A percentile compares a stretch with the other conserved stretches of the same genome.
phyloP scores from a whole-genome alignment of 2,888 invertebrate genomes.

The Emmelina monodactyla region DNA sequence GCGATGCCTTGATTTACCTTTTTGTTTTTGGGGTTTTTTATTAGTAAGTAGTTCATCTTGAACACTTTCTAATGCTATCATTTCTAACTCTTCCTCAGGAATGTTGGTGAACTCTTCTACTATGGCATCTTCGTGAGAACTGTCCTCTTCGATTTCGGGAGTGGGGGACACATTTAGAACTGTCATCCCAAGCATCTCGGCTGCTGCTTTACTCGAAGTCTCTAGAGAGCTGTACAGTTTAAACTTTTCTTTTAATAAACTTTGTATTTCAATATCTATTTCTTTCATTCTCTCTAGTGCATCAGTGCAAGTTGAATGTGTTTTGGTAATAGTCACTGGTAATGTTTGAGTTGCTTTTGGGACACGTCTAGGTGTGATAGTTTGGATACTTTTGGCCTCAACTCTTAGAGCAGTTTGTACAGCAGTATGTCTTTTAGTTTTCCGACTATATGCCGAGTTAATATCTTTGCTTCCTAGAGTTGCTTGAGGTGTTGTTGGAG shows the following conservation, averaged over 20 bases:
- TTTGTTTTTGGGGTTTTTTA: conserved; percentile 18
- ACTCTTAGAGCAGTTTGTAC: background rate
- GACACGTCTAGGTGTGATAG: conserved; percentile 26
- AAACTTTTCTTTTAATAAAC: conserved; percentile 64
- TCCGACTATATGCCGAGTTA: too few relatives aligned
- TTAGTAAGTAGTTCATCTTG: conserved; percentile 16
- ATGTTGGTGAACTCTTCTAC: conserved; percentile 44
- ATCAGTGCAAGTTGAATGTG: conserved; percentile 25
- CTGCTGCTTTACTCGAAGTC: conserved; percentile 32
- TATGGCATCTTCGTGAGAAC: conserved; percentile 33
- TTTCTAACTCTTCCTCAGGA: conserved; percentile 47
- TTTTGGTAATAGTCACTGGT: conserved; percentile 9
- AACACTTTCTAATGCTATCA: conserved; percentile 42
- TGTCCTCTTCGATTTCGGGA: conserved; percentile 18
- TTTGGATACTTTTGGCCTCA: conserved; percentile 27
- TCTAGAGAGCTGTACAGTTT: conserved; percentile 61
- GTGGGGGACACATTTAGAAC: conserved; percentile 39
- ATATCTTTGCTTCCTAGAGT: conserved; percentile 16
- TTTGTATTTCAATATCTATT: conserved; percentile 67
- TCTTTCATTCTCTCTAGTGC: conserved; percentile 66
- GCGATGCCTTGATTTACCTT: conserved; percentile 16
- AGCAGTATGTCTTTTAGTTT: background rate
- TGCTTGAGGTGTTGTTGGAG: background rate
- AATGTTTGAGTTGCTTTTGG: conserved; percentile 13
- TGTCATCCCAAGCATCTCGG: conserved; percentile 54